Evolutionary conservation across 2,888 invertebrate genomes (phyloP), one percentile per base, ranked within the genome.

Genomic region (Slavum lentiscoides): DNA sequence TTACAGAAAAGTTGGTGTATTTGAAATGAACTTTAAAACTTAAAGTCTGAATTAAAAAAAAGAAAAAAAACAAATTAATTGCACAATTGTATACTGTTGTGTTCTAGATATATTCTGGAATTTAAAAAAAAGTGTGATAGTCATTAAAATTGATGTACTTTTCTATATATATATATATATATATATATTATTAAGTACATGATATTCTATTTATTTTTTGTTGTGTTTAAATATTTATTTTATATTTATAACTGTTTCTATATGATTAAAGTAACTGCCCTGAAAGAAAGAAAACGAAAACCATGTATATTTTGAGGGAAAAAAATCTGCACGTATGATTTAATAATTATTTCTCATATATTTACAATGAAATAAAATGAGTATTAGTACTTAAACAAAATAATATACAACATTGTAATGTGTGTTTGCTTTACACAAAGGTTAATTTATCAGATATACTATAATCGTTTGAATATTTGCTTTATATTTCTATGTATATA

Each of bases 181-280:
- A 43, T 43, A 43, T 43, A 43, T 43, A 43, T 43, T 30, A n/a
- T 30, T 19, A 66, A 74, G 66, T 74, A 37, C 39, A 66, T 30
- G 21, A 39, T 17, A 58, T 67, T 59, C n/a, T 75, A 75, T 68
- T 75, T 75, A 67, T 59, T 68, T 76, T 76, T 75, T 59, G 49
- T 77, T 77, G 69, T 62, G 53, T 77, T 69, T 77, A 62, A 69
- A 69, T 69, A 62, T 77, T 76, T 70, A 77, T 77, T 37, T 69
- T 55, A 39, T 53, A 66, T 53, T 62, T 77, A 70, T 69, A 53
- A 37, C 53, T 69, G 59, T 77, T 62, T 77, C 77, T 70, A 59
- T 68, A 76, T 49, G 59, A 59, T 76, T 30, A 49, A 75, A 76
- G 30, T 49, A 76, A 76, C 67, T 76, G 75, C 75, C 75, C 59